Evolutionary conservation across 2,888 invertebrate genomes (phyloP).

Genomic region (Congeria kusceri): DNA sequence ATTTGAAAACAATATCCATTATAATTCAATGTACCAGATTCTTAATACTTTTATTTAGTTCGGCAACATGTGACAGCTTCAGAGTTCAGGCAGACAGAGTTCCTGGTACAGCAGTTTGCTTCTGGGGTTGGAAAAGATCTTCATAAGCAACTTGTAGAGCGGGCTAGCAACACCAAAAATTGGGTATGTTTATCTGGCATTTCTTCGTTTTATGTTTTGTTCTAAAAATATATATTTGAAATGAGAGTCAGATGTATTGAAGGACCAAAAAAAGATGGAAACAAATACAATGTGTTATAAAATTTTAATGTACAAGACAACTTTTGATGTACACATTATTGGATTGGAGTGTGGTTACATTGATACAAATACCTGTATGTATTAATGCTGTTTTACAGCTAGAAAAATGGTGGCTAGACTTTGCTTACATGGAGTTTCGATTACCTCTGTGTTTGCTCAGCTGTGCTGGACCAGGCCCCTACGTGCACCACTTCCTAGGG

Average conservation of each 20-base stretch:
- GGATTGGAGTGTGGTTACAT: no score
- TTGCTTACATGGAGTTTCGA: slow-evolving; percentile 87
- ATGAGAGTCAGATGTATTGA: no score
- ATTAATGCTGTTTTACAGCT: slow-evolving; percentile 80
- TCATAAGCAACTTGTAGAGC: slow-evolving; percentile 86
- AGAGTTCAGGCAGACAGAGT: slow-evolving; percentile 86
- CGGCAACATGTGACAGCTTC: slow-evolving; percentile 86
- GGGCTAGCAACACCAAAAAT: slow-evolving; percentile 86
- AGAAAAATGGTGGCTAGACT: slow-evolving; percentile 88
- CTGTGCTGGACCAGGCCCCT: slow-evolving; percentile 85
- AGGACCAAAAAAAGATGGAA: no score
- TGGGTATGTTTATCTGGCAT: slow-evolving; percentile 85
- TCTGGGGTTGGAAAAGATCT: slow-evolving; percentile 86
- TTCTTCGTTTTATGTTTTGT: background rate
- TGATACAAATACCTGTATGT: no score
- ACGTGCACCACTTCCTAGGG: slow-evolving; percentile 77
- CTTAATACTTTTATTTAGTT: slow-evolving; percentile 66
- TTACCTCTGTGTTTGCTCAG: slow-evolving; percentile 87
- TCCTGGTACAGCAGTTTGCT: slow-evolving; percentile 86
- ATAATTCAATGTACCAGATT: no score
- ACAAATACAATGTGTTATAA: background rate
- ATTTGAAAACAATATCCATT: no score
- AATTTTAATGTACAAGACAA: no score
- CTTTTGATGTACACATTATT: no score
- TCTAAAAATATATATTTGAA: no score